Conservation (phyloP, 2,113 vertebrate genomes). For the Sprattus sprattus region DNA sequence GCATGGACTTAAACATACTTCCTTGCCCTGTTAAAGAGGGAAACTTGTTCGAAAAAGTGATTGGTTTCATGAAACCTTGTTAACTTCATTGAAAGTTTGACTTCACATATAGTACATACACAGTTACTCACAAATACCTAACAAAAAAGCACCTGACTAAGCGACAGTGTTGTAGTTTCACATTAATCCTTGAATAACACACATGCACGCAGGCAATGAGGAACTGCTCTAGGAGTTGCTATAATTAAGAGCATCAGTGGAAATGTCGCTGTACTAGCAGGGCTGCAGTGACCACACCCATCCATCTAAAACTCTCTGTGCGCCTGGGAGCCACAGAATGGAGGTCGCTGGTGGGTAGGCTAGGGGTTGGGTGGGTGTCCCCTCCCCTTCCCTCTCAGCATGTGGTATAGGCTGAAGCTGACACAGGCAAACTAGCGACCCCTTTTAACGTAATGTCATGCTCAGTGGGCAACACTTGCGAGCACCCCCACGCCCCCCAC, state of each 20-base stretch:
- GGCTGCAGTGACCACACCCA: not conserved
- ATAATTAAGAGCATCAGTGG: not conserved
- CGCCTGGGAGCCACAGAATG: too few species aligned
- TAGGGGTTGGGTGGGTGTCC: not conserved
- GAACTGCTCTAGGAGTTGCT: not conserved
- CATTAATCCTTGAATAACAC: not conserved
- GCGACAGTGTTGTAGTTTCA: not conserved
- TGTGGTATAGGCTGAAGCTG: not conserved
- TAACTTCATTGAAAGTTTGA: not conserved
- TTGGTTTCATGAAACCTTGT: not conserved
- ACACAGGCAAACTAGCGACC: conserved; percentile 12
- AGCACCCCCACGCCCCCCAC: not conserved
- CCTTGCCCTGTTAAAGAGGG: too few species aligned
- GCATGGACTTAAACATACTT: too few species aligned
- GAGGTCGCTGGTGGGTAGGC: too few species aligned
- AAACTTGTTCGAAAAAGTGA: not conserved
- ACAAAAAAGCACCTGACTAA: not conserved
- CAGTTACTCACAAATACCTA: not conserved
- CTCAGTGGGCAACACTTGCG: not conserved
- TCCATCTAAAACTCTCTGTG: not conserved
- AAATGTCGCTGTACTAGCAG: not conserved
- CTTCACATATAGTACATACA: not conserved
- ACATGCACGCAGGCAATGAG: not conserved
- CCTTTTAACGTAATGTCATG: conserved; percentile 8
- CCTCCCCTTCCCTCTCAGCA: not conserved